Evolutionary conservation across 2,888 invertebrate species (phyloP), one percentile per base, ranked within the genome.

Genomic region (Pheosia tremula): DNA sequence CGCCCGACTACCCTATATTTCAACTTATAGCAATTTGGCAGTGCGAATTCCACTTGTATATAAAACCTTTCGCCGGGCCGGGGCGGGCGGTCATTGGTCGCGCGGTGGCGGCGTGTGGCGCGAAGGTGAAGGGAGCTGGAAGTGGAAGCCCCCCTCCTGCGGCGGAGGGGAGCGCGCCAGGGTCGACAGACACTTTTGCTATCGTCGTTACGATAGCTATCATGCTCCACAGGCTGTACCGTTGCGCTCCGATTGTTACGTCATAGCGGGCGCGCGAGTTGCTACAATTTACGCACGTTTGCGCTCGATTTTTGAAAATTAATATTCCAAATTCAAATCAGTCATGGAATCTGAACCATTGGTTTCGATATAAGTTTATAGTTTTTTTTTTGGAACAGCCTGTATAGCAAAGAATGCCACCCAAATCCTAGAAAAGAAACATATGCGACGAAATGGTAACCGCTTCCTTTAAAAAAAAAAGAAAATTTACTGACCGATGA

Each of bases 11-110:
- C 94, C 94, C 95, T 95, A 94, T 94, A 95, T 95, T 95, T 94
- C 94, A 92, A 94, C 90, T 94, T 93, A 90, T 94, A 94, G 94
- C 94, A 90, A 91, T 91, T 94, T 91, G 90, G 90, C 92, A 88
- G 90, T 92, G 94, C 94, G 88, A 94, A 94, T 93, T 94, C 94
- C 88, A 94, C 93, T 93, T 91, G 93, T 95, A 94, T 95, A 95
- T 95, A 95, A 95, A 95, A 95, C 95, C 95, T 95, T 95, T 94
- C 93, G 94, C 94, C 93, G 91, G 92, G 86, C 89, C 85, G 87
- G 86, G 84, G 88, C 89, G 87, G 83, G 82, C 89, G 88, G 87
- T 86, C 87, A 94, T 94, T 94, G 94, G 94, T 88, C 79, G 90
- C 75, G 70, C 74, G 75, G 77, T 80, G 75, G 80, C 85, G 75